Percentiles rank a stretch among this genome's conserved stretches.
Conservation (phyloP, 1,140 invertebrate genomes). For the Pteromalus puparum region DNA sequence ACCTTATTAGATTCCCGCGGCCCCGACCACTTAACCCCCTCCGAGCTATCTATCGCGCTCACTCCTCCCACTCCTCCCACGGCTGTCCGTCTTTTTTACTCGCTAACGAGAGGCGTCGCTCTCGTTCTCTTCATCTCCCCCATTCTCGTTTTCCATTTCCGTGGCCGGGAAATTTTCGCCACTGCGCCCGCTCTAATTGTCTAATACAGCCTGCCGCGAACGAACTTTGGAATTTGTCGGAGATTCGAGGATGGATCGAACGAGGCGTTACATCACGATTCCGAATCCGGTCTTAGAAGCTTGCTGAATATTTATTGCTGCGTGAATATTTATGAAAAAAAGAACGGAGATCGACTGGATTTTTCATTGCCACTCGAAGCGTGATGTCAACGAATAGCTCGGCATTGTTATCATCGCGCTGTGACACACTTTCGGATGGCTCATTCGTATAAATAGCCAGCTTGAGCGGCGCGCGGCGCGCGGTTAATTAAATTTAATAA, state of each 20-base stretch:
- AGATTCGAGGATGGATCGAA: too few species aligned
- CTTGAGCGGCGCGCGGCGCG: neutral
- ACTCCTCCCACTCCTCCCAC: neutral
- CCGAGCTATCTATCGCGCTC: neutral
- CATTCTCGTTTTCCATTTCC: neutral
- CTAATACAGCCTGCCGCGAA: too few species aligned
- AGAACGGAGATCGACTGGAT: too few species aligned
- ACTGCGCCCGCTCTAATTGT: neutral
- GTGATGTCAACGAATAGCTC: neutral
- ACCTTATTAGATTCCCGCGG: constrained; percentile 28
- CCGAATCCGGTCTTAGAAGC: too few species aligned
- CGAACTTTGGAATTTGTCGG: too few species aligned
- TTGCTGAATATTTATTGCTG: too few species aligned
- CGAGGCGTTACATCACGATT: neutral
- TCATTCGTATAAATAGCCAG: neutral
- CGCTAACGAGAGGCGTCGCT: neutral
- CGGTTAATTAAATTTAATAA: neutral
- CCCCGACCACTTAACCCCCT: constrained; percentile 3
- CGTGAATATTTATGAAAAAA: too few species aligned
- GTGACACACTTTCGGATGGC: neutral
- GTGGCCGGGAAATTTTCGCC: neutral
- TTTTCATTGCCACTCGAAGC: neutral
- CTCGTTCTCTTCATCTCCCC: neutral
- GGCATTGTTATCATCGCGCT: neutral
- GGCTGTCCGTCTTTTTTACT: neutral